These are phyloP conservation scores for Cotesia vestalis DNA, from an alignment of 1,140 invertebrate species.

Conservation along the genomic window DNA sequence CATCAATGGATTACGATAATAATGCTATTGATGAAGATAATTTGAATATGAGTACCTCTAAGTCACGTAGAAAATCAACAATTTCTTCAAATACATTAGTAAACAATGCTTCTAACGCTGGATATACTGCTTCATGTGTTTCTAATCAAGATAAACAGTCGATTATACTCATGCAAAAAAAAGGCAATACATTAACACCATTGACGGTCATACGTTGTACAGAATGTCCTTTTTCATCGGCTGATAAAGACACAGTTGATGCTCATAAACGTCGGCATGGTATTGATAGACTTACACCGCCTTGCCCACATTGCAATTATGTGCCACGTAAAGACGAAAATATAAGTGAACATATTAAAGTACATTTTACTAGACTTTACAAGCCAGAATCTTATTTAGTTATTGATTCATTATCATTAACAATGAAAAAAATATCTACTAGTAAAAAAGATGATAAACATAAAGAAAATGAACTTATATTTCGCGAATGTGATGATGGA, in stretches of 20 bases:
- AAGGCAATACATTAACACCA: constrained; percentile 60
- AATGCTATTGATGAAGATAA: constrained; percentile 45
- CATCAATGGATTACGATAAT: constrained; percentile 49
- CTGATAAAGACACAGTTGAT: constrained; percentile 76
- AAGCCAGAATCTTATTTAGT: constrained; percentile 72
- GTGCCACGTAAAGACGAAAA: constrained; percentile 81
- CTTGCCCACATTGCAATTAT: constrained; percentile 86
- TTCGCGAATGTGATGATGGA: constrained; percentile 60
- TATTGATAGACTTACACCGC: constrained; percentile 69
- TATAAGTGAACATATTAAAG: constrained; percentile 80
- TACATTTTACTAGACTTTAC: constrained; percentile 76
- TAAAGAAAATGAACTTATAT: constrained; percentile 54
- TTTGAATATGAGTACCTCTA: constrained; percentile 62
- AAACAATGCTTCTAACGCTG: constrained; percentile 18
- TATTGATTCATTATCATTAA: constrained; percentile 66
- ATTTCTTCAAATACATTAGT: constrained; percentile 22
- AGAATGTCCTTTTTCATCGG: constrained; percentile 81
- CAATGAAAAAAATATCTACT: constrained; percentile 57
- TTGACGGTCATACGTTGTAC: constrained; percentile 69
- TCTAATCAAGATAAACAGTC: constrained; percentile 62
- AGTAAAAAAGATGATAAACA: constrained; percentile 50
- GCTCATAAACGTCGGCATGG: constrained; percentile 81
- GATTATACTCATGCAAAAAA: constrained; percentile 62
- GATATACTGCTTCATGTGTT: constrained; percentile 26
- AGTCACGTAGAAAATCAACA: constrained; percentile 49